Conservation (phyloP, 2,888 invertebrate genomes). For the Digitonthophagus gazella region DNA sequence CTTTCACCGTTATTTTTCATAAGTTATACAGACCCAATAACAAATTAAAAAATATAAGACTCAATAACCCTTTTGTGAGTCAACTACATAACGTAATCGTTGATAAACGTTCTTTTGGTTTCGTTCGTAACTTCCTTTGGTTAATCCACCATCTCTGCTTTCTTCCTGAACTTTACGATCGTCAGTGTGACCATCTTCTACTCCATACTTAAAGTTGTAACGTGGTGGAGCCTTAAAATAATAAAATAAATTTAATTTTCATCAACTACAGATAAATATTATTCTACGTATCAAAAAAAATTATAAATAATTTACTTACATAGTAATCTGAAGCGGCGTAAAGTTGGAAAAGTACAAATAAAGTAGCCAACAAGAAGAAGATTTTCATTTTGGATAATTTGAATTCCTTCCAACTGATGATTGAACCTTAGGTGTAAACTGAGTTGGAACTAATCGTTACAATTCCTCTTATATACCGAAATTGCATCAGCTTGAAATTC, state of each 20-base stretch:
- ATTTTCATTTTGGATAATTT: neutral
- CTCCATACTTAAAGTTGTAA: slow-evolving; percentile 23
- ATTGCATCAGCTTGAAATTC: neutral
- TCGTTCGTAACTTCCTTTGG: slow-evolving; percentile 23
- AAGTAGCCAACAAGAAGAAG: slow-evolving; percentile 8
- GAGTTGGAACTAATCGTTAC: neutral
- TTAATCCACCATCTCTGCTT: slow-evolving; percentile 20
- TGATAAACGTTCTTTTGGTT: slow-evolving; percentile 23
- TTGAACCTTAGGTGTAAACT: neutral
- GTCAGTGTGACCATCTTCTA: slow-evolving; percentile 20
- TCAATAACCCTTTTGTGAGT: slow-evolving; percentile 20
- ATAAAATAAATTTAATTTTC: slow-evolving; percentile 7
- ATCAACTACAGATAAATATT: no score
- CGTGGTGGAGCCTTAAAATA: slow-evolving; percentile 19
- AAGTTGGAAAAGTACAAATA: slow-evolving; percentile 15
- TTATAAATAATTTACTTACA: slow-evolving; percentile 2
- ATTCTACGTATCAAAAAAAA: slow-evolving; percentile 4
- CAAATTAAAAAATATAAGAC: neutral
- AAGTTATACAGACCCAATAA: neutral
- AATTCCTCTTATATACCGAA: neutral
- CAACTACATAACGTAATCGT: slow-evolving; percentile 19
- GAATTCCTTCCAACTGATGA: neutral
- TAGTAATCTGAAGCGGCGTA: slow-evolving; percentile 5
- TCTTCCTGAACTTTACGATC: slow-evolving; percentile 22
- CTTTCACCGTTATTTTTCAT: slow-evolving; percentile 3